A percentile compares a stretch with the other conserved stretches of the same genome.
Conservation (phyloP, 2,797 vertebrate genomes). For the Takifugu rubripes region DNA sequence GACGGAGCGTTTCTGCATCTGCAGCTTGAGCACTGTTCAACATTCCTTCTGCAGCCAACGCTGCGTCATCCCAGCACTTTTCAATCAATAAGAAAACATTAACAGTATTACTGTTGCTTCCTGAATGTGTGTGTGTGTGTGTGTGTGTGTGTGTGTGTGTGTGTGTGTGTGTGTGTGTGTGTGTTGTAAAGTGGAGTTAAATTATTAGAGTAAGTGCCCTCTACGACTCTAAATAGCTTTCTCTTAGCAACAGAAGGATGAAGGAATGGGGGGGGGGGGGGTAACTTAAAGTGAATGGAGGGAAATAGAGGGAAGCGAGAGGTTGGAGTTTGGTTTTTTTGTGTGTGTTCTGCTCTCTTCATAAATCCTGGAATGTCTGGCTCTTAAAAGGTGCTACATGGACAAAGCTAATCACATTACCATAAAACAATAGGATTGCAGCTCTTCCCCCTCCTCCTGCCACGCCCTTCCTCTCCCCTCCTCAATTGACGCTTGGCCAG, state of each 20-base stretch:
- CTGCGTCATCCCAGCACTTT: constrained; percentile 23
- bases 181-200: constrained; percentile 24
- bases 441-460: not conserved
- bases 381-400: no score
- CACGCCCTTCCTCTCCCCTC: not conserved
- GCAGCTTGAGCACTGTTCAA: constrained; percentile 5
- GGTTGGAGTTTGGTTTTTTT: no score
- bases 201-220: constrained; percentile 55
- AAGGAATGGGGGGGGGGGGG: not conserved
- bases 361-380: no score
- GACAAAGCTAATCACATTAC: no score
- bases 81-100: constrained; percentile 49
- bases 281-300: no score
- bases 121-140: not conserved
- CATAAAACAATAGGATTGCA: no score
- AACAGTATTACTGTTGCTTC: constrained; percentile 32
- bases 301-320: no score
- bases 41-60: constrained; percentile 9
- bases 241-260: not conserved
- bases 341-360: no score
- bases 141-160: no score
- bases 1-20: not conserved
- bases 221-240: not conserved
- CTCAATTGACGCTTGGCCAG: constrained; percentile 59
- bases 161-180: constrained; percentile 1